Evolutionary conservation across 2,888 invertebrate genomes (phyloP).

Genomic region (Mythimna ferrago): DNA sequence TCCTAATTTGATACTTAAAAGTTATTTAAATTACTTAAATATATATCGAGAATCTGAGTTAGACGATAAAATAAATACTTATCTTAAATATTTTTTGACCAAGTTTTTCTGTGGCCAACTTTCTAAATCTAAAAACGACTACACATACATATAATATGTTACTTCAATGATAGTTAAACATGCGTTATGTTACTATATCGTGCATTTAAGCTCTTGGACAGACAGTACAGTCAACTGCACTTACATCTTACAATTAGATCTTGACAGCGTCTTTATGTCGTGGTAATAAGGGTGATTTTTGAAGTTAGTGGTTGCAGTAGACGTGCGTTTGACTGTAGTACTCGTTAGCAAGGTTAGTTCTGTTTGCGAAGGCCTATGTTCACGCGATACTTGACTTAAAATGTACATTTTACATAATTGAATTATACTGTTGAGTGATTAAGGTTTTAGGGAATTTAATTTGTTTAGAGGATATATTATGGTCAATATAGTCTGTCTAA

Average conservation of each 20-base stretch:
- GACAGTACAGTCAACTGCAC: constrained; percentile 7
- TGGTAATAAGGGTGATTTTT: constrained; percentile 8
- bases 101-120: constrained; percentile 16
- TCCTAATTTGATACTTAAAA: no score
- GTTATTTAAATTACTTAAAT: no score
- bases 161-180: constrained; percentile 28
- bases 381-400: constrained; percentile 34
- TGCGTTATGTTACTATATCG: constrained; percentile 30
- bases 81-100: not conserved
- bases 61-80: no score
- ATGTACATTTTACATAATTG: not conserved
- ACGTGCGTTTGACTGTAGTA: constrained; percentile 7
- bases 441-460: not conserved
- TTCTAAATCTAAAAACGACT: constrained; percentile 15
- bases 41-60: no score
- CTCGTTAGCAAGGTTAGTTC: constrained; percentile 35
- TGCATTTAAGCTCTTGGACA: constrained; percentile 48
- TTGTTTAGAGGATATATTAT: no score
- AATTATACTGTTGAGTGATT: not conserved
- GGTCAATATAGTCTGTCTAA: no score
- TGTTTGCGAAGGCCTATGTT: constrained; percentile 34
- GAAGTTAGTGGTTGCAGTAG: not conserved
- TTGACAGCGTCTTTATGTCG: not conserved
- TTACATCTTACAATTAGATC: not conserved
- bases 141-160: constrained; percentile 11